Evolutionary conservation across 2,113 vertebrate species (phyloP), one percentile per base, ranked within the genome.

Genomic region (Oreochromis spilurus): DNA sequence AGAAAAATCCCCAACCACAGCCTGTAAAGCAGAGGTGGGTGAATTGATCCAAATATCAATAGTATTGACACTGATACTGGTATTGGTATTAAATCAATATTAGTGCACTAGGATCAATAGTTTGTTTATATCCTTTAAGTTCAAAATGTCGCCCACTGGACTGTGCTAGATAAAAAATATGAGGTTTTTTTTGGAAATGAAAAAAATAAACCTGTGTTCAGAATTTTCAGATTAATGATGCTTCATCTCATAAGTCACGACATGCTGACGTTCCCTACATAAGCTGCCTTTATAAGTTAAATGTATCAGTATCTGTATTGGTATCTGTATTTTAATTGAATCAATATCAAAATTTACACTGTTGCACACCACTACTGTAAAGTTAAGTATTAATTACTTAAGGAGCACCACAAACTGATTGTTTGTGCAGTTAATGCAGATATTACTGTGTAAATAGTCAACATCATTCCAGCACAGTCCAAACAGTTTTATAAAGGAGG

Each of bases 141-240:
- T 36, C 34, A n/a, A 65, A 65, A 65, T 65, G 60, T n/a, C 4
- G 19, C 6, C 60, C 60, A 65, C 17, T 65, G 10, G 17, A 13
- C 19, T 65, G 2, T 38, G 4, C 19, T 38, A 65, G 2, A 38
- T 65, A 7, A 0, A 65, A 65, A 65, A n/a, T 36, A 38, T 12
- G 31, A 65, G 24, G 0, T 0, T 13, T 0, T 0, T 36, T 7
- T 38, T 38, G 10, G 0, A 65, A 38, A 38, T 65, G n/a, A n/a
- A 38, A 65, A 65, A 65, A 36, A 62, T 62, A 62, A 2, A 65
- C 34, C 1, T 2, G 10, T 38, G 6, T 38, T 65, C 19, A 65
- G 2, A 65, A 38, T n/a, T 65, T 38, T 6, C 60, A 65, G 1
- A 65, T 65, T 38, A 13, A 38, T 0, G 4, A n/a, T 38, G 31